Evolutionary conservation across 2,888 invertebrate species (phyloP), one percentile per base, ranked within the genome.

Genomic region (Agrotis exclamationis): DNA sequence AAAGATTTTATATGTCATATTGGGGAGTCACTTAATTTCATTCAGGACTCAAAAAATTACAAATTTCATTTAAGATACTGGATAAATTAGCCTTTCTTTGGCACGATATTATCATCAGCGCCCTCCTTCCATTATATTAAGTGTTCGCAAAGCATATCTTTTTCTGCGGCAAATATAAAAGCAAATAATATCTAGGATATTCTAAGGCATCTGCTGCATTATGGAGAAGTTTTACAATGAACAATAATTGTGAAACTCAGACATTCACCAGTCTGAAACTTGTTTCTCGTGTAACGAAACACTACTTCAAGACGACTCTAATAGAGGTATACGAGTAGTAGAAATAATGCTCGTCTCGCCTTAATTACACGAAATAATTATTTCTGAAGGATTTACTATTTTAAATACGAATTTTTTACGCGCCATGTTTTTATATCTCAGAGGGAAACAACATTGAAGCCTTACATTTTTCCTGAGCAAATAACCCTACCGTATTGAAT

Each of bases 401-500:
- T 39, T 56, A 39, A 63, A 53, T 24, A 24, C 1, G 18, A 53
- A 63, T 39, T 53, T 24, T 1, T 20, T n/a, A 48, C 16, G 2
- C 20, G 11, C 1, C 22, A 39, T n/a, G 1, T 53, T 63, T 47
- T 9, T 16, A 44, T 39, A 70, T 24, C 48, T 45, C 48, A 13
- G 24, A 28, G 22, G 28, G 16, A 66, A 48, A 57, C 53, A 51
- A 66, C 22, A 56, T 57, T 53, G 48, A 65, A 76, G 59, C 58
- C 62, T 18, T 20, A 50, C n/a, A 63, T 70, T 68, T n/a, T 5
- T 68, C 16, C 20, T n/a, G 48, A 3, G 20, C 48, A 51, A 68
- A 66, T 48, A 72, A 74, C 24, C 59, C 62, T n/a, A 47, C 6
- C 48, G 48, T 63, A 60, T 63, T 62, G 54, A 68, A 66, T 39